Percentiles rank a stretch among this genome's conserved stretches.
phyloP scores from a whole-genome alignment of 2,113 vertebrate species.

The Tyrannus savana region DNA sequence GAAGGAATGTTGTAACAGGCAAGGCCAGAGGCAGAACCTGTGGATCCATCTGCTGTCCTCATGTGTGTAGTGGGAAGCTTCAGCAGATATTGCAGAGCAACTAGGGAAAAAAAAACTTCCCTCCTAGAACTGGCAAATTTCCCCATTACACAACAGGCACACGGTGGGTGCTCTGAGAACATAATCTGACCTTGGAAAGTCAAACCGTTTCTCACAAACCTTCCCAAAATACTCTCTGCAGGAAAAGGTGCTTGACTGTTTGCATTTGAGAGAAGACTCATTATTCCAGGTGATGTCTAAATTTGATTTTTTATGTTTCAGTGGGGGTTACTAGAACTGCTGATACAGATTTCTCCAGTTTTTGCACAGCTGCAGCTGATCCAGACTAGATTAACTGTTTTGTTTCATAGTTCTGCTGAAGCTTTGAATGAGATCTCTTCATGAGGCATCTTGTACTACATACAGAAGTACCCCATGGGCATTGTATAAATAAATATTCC shows the following conservation, averaged over 20 bases:
- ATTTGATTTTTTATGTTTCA: not conserved
- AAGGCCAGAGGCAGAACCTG: not conserved
- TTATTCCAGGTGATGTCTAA: not conserved
- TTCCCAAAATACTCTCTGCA: not conserved
- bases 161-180: not conserved
- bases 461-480: not conserved
- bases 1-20: not conserved
- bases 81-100: not conserved
- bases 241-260: not conserved
- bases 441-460: not conserved
- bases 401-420: not conserved
- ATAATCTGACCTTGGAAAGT: not conserved
- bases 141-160: not conserved
- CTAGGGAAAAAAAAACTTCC: not conserved
- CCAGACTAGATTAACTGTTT: not conserved
- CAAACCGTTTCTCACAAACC: not conserved
- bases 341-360: not conserved
- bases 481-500: slow-evolving; percentile 60
- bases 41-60: not conserved
- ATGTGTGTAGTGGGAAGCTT: not conserved
- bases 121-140: not conserved
- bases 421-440: not conserved
- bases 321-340: not conserved
- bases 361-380: not conserved
- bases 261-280: not conserved